Base-by-base conservation (phyloP, 2,113 vertebrate genomes). In the Actenoides lindsayi region DNA sequence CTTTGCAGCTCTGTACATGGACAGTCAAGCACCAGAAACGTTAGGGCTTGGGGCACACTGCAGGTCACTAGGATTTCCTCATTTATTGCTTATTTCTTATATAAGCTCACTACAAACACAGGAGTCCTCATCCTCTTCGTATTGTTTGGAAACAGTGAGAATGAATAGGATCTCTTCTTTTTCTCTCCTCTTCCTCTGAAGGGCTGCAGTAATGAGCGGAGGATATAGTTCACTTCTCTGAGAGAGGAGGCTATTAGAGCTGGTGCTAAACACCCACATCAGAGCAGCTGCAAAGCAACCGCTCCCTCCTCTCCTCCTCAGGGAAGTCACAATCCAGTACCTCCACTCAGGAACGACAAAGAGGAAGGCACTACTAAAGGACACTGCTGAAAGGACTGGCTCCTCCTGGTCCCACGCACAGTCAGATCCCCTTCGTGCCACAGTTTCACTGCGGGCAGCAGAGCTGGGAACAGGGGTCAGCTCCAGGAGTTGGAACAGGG, bases 191-290 rank as follows among this genome's bases (percentile, higher is more conserved):
- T 94, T 91, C 93, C 86, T 96, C 86, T 96, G 96, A 96, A 92
- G 92, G 92, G 91, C 94, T 82, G 90, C 88, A 13, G 18, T 93
- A 97, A 93, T 93, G 94, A 97, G 94, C 87, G 13, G 65, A 95
- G 95, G 90, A 83, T 97, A 83, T 11, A 96, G 90, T 94, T 97
- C 77, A 56, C 56, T 96, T 74, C 94, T 94, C 74, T 54, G 76
- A 93, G 96, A 96, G 95, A 95, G 75, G 63, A 97, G 84, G 97
- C 96, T 95, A 82, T 97, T 97, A 97, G 77, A 96, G 85, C 90
- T 93, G 68, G 20, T 83, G 81, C 89, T 96, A 92, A 97, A 97
- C 95, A 93, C 83, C 92, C 97, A 92, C 94, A 95, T 96, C 87
- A 95, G 82, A 97, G 89, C 1, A 16, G 56, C 91, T 53, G 84